phyloP scores from a whole-genome alignment of 2,113 vertebrate genomes.

The Tringa solitaria region DNA sequence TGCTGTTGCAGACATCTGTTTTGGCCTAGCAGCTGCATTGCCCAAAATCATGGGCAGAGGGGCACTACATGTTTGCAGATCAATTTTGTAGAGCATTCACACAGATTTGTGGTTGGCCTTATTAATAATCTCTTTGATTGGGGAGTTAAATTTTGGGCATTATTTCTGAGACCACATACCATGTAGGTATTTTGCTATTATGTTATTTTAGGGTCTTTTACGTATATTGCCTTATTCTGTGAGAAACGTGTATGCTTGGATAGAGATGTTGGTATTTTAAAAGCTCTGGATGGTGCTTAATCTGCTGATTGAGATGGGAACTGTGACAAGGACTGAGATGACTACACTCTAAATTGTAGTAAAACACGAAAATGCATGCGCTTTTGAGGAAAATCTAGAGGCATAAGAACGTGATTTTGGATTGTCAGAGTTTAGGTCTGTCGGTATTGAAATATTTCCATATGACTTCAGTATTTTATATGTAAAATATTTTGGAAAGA shows the following conservation, averaged over 20 bases:
- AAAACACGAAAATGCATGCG: background rate
- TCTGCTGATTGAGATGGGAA: background rate
- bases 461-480: background rate
- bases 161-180: background rate
- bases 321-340: background rate
- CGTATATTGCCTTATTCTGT: background rate
- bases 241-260: background rate
- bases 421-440: background rate
- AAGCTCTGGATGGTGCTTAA: background rate
- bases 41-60: background rate
- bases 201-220: background rate
- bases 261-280: background rate
- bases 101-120: background rate
- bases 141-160: background rate
- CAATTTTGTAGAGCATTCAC: background rate
- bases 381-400: background rate
- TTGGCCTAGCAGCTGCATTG: background rate
- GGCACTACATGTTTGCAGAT: background rate
- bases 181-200: background rate
- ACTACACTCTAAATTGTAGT: background rate
- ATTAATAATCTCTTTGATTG: background rate
- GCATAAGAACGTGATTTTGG: background rate
- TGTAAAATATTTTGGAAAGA: background rate
- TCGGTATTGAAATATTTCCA: background rate
- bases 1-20: background rate